A percentile compares a stretch with the other conserved stretches of the same genome.
These are phyloP conservation scores for Malurus elegans DNA, from an alignment of 2,113 vertebrate species.

Conservation along the genomic window DNA sequence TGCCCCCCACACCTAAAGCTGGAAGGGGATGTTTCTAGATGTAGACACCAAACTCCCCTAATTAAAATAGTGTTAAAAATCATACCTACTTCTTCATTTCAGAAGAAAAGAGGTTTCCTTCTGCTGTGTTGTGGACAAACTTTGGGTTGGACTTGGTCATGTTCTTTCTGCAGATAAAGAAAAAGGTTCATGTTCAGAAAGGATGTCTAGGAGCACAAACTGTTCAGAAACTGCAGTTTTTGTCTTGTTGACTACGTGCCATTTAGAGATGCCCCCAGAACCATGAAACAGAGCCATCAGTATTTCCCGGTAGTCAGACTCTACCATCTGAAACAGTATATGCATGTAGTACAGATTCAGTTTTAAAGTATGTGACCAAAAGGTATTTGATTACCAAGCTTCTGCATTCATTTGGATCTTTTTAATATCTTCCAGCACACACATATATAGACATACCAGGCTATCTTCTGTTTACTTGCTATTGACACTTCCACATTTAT, in stretches of 20 bases:
- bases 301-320: not conserved
- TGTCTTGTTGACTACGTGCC: not conserved
- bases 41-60: not conserved
- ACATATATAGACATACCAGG: not conserved
- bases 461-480: slow-evolving; percentile 22
- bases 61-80: slow-evolving; percentile 3
- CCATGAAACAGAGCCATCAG: not conserved
- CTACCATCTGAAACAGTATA: not conserved
- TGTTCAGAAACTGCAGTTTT: not conserved
- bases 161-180: not conserved
- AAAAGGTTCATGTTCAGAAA: not conserved
- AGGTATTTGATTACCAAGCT: not conserved
- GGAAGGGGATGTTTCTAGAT: not conserved
- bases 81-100: not conserved
- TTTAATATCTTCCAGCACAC: not conserved
- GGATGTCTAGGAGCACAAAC: not conserved
- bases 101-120: not conserved
- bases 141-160: rapidly evolving
- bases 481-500: slow-evolving; percentile 30
- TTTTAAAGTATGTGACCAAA: not conserved
- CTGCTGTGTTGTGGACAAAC: not conserved
- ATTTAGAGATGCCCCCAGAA: not conserved
- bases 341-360: not conserved
- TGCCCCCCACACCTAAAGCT: not conserved
- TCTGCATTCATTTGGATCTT: not conserved